Evolutionary conservation across 2,797 vertebrate genomes (phyloP).

Genomic region (Gadopsis bispinosus): DNA sequence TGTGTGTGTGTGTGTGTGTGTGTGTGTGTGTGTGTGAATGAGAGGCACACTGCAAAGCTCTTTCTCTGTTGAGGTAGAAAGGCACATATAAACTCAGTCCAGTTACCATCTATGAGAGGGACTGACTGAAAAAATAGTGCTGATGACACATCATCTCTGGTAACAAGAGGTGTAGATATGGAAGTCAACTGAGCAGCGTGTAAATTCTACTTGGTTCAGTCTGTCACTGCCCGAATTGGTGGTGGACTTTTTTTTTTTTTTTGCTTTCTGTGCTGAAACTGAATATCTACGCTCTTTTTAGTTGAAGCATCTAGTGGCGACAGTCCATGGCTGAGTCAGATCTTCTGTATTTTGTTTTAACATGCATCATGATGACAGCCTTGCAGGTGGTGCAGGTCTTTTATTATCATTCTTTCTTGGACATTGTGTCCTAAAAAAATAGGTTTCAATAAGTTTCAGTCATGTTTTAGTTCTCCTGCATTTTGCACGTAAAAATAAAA

Average conservation of each 20-base stretch:
- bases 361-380: neutral
- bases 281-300: neutral
- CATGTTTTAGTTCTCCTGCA: neutral
- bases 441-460: neutral
- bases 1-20: conserved; percentile 2
- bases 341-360: neutral
- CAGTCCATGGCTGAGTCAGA: neutral
- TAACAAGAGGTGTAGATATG: neutral
- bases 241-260: neutral
- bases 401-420: neutral
- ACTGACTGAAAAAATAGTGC: neutral
- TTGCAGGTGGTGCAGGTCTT: neutral
- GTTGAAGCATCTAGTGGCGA: neutral
- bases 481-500: neutral
- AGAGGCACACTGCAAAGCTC: neutral
- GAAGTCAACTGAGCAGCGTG: neutral
- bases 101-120: neutral
- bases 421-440: neutral
- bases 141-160: neutral
- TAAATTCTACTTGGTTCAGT: neutral
- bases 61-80: neutral
- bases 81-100: neutral
- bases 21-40: neutral
- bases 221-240: no score
- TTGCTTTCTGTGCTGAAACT: neutral